phyloP scores from a whole-genome alignment of 2,113 vertebrate genomes.

The Symphodus melops region DNA sequence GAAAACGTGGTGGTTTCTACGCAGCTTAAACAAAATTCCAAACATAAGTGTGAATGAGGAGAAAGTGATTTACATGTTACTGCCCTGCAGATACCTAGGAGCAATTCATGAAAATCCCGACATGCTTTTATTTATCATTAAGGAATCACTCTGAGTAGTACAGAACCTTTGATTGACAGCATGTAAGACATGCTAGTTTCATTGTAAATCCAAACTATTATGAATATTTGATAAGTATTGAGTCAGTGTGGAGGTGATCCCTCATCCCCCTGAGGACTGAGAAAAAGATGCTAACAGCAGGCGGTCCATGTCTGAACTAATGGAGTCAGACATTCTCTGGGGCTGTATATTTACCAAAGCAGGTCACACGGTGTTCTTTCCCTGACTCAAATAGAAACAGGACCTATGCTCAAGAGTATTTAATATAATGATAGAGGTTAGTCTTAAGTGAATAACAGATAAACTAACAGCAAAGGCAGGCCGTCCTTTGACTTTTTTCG shows the following conservation, averaged over 20 bases:
- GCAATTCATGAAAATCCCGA: not conserved
- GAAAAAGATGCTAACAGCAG: constrained; percentile 42
- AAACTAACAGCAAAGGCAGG: constrained; percentile 7
- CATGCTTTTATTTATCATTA: constrained; percentile 28
- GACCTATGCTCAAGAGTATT: not conserved
- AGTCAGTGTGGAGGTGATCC: constrained; percentile 37
- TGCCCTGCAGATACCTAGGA: constrained; percentile 14
- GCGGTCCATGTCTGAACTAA: constrained; percentile 36
- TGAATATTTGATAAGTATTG: constrained; percentile 56
- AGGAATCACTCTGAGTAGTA: not conserved
- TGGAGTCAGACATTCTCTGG: constrained; percentile 26
- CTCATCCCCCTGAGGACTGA: constrained; percentile 23
- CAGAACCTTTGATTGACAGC: constrained; percentile 15
- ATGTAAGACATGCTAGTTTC: constrained; percentile 14
- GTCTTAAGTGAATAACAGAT: constrained; percentile 20
- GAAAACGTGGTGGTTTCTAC: not conserved
- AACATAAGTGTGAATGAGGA: constrained; percentile 4
- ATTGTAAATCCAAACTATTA: constrained; percentile 13
- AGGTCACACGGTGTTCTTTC: not conserved
- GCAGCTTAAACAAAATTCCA: constrained; percentile 18
- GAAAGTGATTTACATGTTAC: not conserved
- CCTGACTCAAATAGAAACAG: constrained; percentile 14
- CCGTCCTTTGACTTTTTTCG: constrained; percentile 28
- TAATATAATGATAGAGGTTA: constrained; percentile 13
- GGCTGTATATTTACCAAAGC: constrained; percentile 32